Base-by-base conservation (phyloP, 2,888 invertebrate genomes). In the Agrochola lota region DNA sequence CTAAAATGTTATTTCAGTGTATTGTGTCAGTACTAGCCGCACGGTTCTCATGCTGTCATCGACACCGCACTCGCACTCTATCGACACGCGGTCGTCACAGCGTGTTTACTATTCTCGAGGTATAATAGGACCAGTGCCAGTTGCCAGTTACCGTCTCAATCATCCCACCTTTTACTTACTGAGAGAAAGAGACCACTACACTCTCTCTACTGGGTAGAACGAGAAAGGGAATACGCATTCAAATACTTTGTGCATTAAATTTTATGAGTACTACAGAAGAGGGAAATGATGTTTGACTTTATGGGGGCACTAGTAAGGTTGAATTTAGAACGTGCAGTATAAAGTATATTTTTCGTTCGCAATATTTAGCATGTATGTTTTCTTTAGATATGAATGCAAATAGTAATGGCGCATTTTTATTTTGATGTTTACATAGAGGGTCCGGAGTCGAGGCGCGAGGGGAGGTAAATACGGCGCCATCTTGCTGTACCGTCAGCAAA, bases 371-470 rank as follows among this genome's bases (percentile, higher is more conserved):
- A 94, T 95, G 96, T 96, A 96, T 96, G 96, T 96, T 96, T 96
- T 95, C 96, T 96, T 95, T 96, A 94, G 96, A 96, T 96, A 96
- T 96, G 95, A 96, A 96, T 96, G 96, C 96, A 96, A 96, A 96
- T 96, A 96, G 96, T 96, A 94, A 96, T 96, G 96, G 96, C 95
- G 96, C 93, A 95, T 96, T 96, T 96, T 96, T 96, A 96, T 96
- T 95, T 91, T 89, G 94, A 95, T 96, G 96, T 96, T 96, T 96
- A 96, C 94, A 95, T 96, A 96, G 95, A 96, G 95, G 96, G 96
- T 91, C 81, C 74, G 73, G 88, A 81, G 90, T 77, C 87, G 90
- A 85, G 88, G 90, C 86, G 63, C 74, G 85, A 76, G 84, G 85
- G 87, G 81, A 75, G 87, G 93, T 92, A 94, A 94, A 94, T 93